Base-by-base conservation (phyloP, 2,113 vertebrate genomes). In the Odontophorus gujanensis region DNA sequence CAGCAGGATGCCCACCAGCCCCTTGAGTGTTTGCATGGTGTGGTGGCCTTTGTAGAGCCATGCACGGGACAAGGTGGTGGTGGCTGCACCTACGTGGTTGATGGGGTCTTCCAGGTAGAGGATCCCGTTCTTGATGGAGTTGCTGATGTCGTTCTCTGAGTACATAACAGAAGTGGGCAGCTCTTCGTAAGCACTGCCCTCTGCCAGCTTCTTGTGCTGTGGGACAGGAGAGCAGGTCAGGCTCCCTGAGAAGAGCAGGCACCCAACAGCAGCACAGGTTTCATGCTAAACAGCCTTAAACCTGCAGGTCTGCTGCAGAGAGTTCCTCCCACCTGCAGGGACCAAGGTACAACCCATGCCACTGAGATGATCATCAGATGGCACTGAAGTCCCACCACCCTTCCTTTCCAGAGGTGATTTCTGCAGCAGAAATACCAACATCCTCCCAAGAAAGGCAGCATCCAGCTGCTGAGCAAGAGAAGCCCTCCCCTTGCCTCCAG, bases 61-160 rank as follows among this genome's bases (percentile, higher is more conserved):
- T 5, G 19, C 45, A 45, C 3, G 3, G 48, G 32, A 12, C 57
- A 67, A 57, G 13, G 69, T 38, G 71, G 30, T 32, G 45, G 20
- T 0, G 4, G 32, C 47, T 36, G 50, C 47, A 80, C 96, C 0
- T 95, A 99, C 99, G 0, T 99, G 99, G 95, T 99, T 99, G 96
- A 99, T 99, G 16, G 99, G 99, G 96, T 99, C 99, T 96, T 99
- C 99, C 87, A 99, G 96, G 96, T 98, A 99, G 57, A 99, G 98
- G 94, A 99, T 99, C 77, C 99, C 99, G 0, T 99, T 99, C 97
- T 99, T 99, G 97, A 99, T 99, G 78, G 99, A 99, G 98, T 99
- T 99, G 98, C 99, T 99, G 97, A 99, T 99, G 96, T 99, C 99
- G 0, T 99, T 99, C 97, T 99, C 99, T 0, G 99, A 99, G 96